Base-by-base conservation (phyloP, 2,797 vertebrate species). In the Platyrinchus mystaceus region DNA sequence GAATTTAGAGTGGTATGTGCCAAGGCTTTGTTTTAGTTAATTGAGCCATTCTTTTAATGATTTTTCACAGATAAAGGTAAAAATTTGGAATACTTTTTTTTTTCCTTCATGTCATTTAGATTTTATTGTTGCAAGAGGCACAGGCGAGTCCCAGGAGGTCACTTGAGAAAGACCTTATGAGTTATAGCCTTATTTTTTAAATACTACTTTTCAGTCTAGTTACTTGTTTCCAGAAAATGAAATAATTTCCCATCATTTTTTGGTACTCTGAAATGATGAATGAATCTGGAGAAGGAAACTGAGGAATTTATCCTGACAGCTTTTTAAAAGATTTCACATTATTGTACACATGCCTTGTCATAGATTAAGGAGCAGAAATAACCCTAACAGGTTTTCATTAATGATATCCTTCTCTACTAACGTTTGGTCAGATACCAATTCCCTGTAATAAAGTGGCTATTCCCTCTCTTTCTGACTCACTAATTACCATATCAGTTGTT, bases 401-500 rank as follows among this genome's bases (percentile, higher is more conserved):
- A 90, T 92, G 41, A 47, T 92, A 96, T 92, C 62, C 71, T 52
- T 96, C 94, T 96, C 89, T 91, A 47, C 93, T 86, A 82, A 32
- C 66, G 64, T 81, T 95, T 94, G 63, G 80, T 95, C 84, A 87
- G 95, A 96, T 82, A 91, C 68, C 62, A 74, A 39, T 79, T 89
- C 96, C 91, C 80, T 87, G 73, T 84, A 86, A 94, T 88, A 97
- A 97, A 97, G 89, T 73, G 53, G 67, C 76, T 90, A 74, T 89
- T 96, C 91, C 93, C 64, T 89, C 91, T 91, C 79, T 78, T 94
- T 95, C 96, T 95, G 87, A 78, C 87, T 91, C 87, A 16, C 95
- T 97, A 98, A 98, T 97, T 97, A 97, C 96, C 96, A 75, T 97
- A 96, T 98, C 96, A 93, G 96, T 97, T 90, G 78, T 89, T 94